phyloP scores from a whole-genome alignment of 2,113 vertebrate species.

The Gymnocephalus cernua region DNA sequence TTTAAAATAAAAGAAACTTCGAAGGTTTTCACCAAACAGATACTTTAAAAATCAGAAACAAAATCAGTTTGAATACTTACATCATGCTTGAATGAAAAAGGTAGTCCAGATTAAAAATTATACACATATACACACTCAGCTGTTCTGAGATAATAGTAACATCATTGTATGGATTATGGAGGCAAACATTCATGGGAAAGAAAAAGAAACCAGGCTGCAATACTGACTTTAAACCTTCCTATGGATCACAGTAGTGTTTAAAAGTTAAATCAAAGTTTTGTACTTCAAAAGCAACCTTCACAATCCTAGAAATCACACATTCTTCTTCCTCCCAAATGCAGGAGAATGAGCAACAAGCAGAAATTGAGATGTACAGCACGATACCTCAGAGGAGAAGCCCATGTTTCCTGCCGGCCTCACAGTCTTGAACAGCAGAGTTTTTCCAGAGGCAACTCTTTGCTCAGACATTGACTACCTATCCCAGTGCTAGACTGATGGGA shows the following conservation, averaged over 20 bases:
- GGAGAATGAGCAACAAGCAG: conserved; percentile 12
- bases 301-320: conserved; percentile 1
- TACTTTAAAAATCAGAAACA: background rate
- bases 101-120: background rate
- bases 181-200: background rate
- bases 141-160: background rate
- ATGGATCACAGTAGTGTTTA: background rate
- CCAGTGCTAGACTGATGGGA: conserved; percentile 43
- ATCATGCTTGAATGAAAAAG: conserved; percentile 2
- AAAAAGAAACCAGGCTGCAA: background rate
- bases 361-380: conserved; percentile 36
- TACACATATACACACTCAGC: background rate
- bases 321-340: background rate
- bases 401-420: conserved; percentile 13
- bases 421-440: conserved; percentile 17
- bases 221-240: background rate
- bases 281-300: conserved; percentile 30
- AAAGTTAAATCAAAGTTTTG: conserved; percentile 20
- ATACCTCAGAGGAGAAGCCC: conserved; percentile 42
- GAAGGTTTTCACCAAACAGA: background rate
- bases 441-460: conserved; percentile 28
- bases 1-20: background rate
- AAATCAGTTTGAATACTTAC: background rate
- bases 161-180: background rate
- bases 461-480: conserved; percentile 58